These are phyloP conservation scores for Trichogramma dendrolimi DNA, from an alignment of 2,888 invertebrate genomes.

Conservation along the genomic window DNA sequence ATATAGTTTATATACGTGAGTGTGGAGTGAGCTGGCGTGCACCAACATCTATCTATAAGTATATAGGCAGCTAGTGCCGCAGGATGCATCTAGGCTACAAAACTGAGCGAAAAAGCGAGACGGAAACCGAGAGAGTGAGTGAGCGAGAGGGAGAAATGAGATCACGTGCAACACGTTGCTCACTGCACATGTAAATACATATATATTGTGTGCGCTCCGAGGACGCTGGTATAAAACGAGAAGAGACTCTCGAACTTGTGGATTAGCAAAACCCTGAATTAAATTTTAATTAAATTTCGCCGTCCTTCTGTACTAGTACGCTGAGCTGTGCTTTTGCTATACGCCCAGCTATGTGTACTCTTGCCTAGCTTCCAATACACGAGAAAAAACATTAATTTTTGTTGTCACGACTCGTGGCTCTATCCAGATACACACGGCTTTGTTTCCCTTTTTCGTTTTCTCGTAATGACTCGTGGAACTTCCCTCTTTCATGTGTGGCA, in stretches of 20 bases:
- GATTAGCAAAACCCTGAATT: constrained; percentile 46
- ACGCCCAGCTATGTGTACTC: no score
- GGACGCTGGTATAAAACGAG: background rate
- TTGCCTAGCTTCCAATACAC: no score
- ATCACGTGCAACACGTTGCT: background rate
- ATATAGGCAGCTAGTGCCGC: background rate
- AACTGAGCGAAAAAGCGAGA: constrained; percentile 6
- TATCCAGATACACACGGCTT: no score
- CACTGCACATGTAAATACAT: no score
- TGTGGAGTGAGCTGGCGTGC: constrained; percentile 2
- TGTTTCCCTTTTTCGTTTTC: no score
- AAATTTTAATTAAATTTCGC: constrained; percentile 47
- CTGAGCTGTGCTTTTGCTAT: no score
- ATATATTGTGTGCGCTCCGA: background rate
- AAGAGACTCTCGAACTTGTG: constrained; percentile 34
- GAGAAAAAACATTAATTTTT: no score
- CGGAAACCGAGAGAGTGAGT: background rate
- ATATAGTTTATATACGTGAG: no score
- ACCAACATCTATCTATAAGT: no score
- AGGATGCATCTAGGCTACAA: constrained; percentile 2
- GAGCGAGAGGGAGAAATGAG: constrained; percentile 9
- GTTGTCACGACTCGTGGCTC: no score
- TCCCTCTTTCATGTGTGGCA: no score
- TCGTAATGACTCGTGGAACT: no score
- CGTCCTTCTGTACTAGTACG: background rate